These are phyloP conservation scores for Pantherophis vulpinus DNA, from an alignment of 2,797 vertebrate genomes.

Conservation along the genomic window DNA sequence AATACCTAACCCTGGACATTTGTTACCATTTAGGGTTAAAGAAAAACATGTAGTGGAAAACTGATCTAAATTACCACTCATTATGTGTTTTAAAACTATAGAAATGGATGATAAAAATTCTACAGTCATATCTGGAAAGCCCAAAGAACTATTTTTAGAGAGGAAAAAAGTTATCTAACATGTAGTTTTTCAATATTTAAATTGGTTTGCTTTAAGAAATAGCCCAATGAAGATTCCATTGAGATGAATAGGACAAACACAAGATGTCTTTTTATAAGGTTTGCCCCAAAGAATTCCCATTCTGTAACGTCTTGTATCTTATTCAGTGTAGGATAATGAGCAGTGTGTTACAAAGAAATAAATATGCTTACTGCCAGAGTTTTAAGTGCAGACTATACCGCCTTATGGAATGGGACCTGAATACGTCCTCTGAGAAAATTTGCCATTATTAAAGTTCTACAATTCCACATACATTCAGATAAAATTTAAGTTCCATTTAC, in stretches of 20 bases:
- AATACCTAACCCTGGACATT: conserved; percentile 46
- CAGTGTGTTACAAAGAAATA: not conserved
- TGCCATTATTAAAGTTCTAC: not conserved
- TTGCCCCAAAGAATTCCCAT: not conserved
- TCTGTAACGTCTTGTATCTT: not conserved
- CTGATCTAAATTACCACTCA: conserved; percentile 18
- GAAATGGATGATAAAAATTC: not conserved
- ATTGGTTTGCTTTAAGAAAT: not conserved
- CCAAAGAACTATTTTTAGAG: not conserved
- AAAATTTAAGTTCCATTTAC: not conserved
- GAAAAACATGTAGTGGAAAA: conserved; percentile 34
- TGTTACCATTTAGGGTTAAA: conserved; percentile 46
- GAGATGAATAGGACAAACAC: not conserved
- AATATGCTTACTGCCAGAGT: not conserved
- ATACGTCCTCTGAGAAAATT: not conserved
- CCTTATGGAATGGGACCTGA: not conserved
- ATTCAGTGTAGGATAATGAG: not conserved
- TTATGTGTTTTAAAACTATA: not conserved
- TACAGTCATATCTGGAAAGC: not conserved
- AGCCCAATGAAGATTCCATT: not conserved
- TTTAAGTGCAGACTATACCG: not conserved
- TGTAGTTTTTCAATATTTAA: not conserved
- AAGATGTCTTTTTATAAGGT: not conserved
- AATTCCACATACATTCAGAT: not conserved
- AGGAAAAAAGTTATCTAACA: not conserved